phyloP scores from a whole-genome alignment of 2,797 vertebrate species.

The Phoxinus dragarum region DNA sequence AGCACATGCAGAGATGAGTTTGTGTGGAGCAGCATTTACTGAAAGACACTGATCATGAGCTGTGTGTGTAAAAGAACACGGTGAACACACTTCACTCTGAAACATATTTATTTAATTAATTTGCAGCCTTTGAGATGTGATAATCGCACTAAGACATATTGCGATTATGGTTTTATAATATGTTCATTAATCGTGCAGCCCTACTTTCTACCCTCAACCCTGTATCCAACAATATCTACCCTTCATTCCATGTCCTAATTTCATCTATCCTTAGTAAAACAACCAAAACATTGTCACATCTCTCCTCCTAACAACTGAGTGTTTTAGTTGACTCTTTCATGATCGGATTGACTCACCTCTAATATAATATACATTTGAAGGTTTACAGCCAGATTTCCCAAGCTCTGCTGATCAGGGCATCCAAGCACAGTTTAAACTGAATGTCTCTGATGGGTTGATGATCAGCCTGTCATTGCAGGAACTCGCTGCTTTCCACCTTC shows the following conservation, averaged over 20 bases:
- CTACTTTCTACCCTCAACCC: not conserved
- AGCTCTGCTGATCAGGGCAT: slow-evolving; percentile 15
- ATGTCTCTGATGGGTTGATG: slow-evolving; percentile 47
- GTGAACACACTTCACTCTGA: not conserved
- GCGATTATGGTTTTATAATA: not conserved
- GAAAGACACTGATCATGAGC: not conserved
- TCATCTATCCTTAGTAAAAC: not conserved
- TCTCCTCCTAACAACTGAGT: not conserved
- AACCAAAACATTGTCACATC: not conserved
- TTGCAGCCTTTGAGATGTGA: not conserved
- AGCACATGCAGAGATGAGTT: not conserved
- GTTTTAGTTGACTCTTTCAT: not conserved
- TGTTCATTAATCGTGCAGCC: not conserved
- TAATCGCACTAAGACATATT: not conserved
- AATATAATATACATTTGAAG: slow-evolving; percentile 7
- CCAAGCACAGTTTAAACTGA: slow-evolving; percentile 33
- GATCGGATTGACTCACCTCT: not conserved
- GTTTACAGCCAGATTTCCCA: slow-evolving; percentile 8
- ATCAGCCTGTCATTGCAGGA: slow-evolving; percentile 33
- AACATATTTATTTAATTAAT: not conserved
- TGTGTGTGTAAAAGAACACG: not conserved
- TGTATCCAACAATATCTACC: not conserved
- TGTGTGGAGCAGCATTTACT: not conserved
- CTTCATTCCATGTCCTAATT: not conserved
- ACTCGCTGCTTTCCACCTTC: slow-evolving; percentile 43